These are phyloP conservation scores for Lepidocolaptes lacrymiger DNA, from an alignment of 2,797 vertebrate genomes.

Conservation along the genomic window DNA sequence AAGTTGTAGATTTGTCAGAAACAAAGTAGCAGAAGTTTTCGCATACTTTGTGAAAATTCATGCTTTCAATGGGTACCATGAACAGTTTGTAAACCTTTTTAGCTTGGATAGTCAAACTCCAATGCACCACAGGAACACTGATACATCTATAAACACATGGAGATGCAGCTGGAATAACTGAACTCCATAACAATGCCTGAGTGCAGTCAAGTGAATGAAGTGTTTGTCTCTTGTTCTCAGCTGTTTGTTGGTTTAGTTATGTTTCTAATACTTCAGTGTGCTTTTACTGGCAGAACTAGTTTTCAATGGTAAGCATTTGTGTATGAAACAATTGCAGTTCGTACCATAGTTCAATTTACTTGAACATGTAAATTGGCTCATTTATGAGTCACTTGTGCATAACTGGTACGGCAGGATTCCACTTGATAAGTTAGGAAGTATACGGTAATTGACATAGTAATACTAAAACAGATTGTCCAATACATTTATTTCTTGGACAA, in stretches of 20 bases:
- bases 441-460: not conserved
- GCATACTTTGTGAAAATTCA: not conserved
- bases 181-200: not conserved
- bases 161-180: not conserved
- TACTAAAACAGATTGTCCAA: constrained; percentile 15
- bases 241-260: not conserved
- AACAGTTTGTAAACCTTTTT: not conserved
- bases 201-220: not conserved
- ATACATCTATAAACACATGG: not conserved
- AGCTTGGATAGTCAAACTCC: not conserved
- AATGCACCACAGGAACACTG: fast-evolving
- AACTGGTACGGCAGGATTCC: not conserved
- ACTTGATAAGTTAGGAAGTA: not conserved
- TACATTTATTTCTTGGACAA: not conserved
- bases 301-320: not conserved
- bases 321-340: not conserved
- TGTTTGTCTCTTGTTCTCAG: not conserved
- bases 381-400: constrained; percentile 36
- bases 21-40: not conserved
- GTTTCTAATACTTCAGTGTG: not conserved
- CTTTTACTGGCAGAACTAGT: not conserved
- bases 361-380: constrained; percentile 24
- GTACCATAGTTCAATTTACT: not conserved
- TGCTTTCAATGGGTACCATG: not conserved
- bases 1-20: not conserved